Evolutionary conservation across 2,797 vertebrate species (phyloP).

Genomic region (Natrix natrix): DNA sequence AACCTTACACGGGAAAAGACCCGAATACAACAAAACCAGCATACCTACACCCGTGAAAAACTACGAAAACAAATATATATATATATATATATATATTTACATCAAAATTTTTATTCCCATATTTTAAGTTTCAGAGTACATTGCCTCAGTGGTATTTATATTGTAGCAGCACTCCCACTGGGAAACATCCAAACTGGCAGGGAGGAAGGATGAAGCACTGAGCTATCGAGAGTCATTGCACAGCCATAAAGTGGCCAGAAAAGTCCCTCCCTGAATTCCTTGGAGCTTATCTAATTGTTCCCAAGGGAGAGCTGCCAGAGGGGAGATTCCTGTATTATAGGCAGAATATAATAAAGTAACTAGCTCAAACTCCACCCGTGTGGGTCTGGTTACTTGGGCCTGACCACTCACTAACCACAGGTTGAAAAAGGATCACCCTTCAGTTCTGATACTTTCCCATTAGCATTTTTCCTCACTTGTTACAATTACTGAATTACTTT

Average conservation of each 20-base stretch:
- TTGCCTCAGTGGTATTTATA: background rate
- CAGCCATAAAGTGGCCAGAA: background rate
- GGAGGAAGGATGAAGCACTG: background rate
- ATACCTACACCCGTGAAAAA: too few relatives aligned
- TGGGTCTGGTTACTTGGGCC: background rate
- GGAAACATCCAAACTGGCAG: background rate
- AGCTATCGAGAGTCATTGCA: background rate
- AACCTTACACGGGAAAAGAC: too few relatives aligned
- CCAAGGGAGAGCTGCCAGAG: background rate
- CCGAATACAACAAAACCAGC: too few relatives aligned
- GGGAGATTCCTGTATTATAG: background rate
- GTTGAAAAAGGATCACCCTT: background rate
- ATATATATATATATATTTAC: too few relatives aligned
- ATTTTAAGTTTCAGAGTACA: constrained; percentile 22
- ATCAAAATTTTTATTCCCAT: background rate
- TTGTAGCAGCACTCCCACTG: background rate
- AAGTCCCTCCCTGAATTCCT: background rate
- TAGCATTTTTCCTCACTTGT: background rate
- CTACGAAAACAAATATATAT: too few relatives aligned
- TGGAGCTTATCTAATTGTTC: background rate
- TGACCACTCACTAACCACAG: background rate
- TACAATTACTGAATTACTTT: background rate
- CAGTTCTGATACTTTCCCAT: background rate
- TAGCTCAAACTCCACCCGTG: background rate
- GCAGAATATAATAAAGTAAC: background rate